A percentile compares a stretch with the other conserved stretches of the same genome.
These are phyloP conservation scores for Cephus rjabovi DNA, from an alignment of 2,888 invertebrate genomes.

Conservation along the genomic window DNA sequence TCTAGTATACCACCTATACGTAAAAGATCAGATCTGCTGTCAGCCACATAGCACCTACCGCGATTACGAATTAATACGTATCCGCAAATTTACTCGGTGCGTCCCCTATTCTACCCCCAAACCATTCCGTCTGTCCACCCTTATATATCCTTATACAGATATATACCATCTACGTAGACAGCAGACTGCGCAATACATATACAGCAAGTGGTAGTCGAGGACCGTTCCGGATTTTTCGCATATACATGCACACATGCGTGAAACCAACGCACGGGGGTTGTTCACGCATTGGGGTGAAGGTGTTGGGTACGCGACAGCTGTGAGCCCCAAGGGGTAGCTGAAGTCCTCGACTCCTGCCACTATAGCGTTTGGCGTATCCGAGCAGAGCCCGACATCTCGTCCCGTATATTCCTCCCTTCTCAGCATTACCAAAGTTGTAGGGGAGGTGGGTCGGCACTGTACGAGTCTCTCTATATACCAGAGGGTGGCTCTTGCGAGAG, in stretches of 20 bases:
- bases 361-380: constrained; percentile 32
- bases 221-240: not conserved
- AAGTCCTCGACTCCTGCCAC: constrained; percentile 57
- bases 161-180: not conserved
- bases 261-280: constrained; percentile 15
- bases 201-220: not conserved
- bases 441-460: constrained; percentile 41
- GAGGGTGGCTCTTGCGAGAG: not conserved
- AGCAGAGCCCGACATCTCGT: constrained; percentile 32
- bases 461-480: constrained; percentile 49
- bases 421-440: not conserved
- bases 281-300: constrained; percentile 43
- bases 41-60: not conserved
- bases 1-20: not conserved
- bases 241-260: constrained; percentile 30
- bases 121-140: not conserved
- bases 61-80: not conserved
- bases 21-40: not conserved
- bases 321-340: constrained; percentile 58
- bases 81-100: not conserved
- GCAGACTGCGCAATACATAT: not conserved
- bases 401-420: constrained; percentile 31
- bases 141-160: not conserved
- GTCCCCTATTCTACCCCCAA: not conserved
- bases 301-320: constrained; percentile 65